phyloP scores from a whole-genome alignment of 2,113 vertebrate species.

The Phrynosoma platyrhinos region DNA sequence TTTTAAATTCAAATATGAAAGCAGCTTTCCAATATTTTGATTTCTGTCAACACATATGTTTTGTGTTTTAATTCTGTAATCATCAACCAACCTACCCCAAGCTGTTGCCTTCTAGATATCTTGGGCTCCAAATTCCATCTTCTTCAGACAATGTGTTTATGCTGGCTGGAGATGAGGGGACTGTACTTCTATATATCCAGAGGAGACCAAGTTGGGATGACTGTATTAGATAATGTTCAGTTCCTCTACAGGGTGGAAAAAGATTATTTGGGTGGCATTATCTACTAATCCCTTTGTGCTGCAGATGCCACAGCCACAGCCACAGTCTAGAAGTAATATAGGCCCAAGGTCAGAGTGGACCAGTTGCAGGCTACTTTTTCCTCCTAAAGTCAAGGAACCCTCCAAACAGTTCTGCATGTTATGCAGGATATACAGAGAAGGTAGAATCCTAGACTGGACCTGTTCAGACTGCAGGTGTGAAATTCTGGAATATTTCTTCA shows the following conservation, averaged over 20 bases:
- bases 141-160: neutral
- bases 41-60: slow-evolving; percentile 21
- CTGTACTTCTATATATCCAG: neutral
- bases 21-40: slow-evolving; percentile 25
- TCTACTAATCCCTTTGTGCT: neutral
- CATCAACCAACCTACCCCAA: neutral
- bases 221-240: neutral
- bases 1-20: neutral
- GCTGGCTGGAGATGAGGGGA: neutral
- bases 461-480: neutral
- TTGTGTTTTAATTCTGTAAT: slow-evolving; percentile 43
- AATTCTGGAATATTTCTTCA: neutral
- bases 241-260: slow-evolving; percentile 24
- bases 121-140: neutral
- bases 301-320: neutral
- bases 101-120: neutral
- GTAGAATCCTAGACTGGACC: neutral
- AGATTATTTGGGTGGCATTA: no score
- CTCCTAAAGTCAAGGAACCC: neutral
- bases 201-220: neutral
- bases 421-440: neutral
- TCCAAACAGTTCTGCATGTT: neutral
- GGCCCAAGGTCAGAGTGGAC: no score
- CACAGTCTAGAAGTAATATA: neutral
- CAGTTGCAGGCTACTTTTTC: neutral